Base-by-base conservation (phyloP, 2,797 vertebrate genomes). In the Taenioides sp. region DNA sequence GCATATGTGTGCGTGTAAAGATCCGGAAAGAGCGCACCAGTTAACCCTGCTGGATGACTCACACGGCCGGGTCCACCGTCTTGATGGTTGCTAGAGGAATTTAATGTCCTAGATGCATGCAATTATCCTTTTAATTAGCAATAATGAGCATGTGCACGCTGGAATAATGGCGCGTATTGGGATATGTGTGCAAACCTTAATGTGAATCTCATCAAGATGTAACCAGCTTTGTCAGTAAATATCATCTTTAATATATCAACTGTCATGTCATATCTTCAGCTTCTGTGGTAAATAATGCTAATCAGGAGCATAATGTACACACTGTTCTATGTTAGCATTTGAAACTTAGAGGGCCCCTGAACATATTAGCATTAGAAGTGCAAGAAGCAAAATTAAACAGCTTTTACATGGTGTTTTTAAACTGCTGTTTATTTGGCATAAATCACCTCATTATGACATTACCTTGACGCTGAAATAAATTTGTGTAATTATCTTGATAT, bases 61-160 rank as follows among this genome's bases (percentile, higher is more conserved):
- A 70, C 65, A 28, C 14, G 67, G 67, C 70, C 60, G 64, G 43
- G 81, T 81, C 84, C 84, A 85, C 85, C 81, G 81, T 88, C 81
- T 76, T 86, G 82, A 83, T 82, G 81, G 77, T 77, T 87, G 77
- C 80, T 86, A 28, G 65, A 85, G 83, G 76, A 86, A 86, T 87
- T 79, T 88, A 88, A 88, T 91, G 88, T 92, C 90, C 91, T 91
- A 90, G 90, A 91, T 94, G 91, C 87, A 90, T 89, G 90, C 88
- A 94, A 94, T 95, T 92, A 93, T 90, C 90, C 87, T 75, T 93
- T 93, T 95, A 95, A 94, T 94, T 94, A 91, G 80, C 89, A 86
- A 85, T 94, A 94, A 93, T 94, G 88, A 88, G 85, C 92, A 90
- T 87, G 88, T 86, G 91, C 90, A 89, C 87, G 87, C 88, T 90